These are phyloP conservation scores for Anthopleura sola DNA, from an alignment of 64 coral and sea anemone species.

Conservation along the genomic window DNA sequence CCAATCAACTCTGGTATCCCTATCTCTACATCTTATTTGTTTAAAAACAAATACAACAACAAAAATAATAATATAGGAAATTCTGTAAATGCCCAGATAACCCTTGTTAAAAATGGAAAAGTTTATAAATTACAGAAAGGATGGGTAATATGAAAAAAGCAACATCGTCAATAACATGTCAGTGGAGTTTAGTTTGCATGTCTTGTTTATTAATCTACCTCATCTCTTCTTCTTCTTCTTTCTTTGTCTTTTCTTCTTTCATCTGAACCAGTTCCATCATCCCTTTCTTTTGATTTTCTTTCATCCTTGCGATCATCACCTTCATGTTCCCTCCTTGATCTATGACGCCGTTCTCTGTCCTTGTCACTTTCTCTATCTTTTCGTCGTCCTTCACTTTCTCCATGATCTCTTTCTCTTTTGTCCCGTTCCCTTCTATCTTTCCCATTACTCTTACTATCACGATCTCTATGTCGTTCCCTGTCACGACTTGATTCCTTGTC, in stretches of 20 bases:
- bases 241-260: slow-evolving; percentile 39
- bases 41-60: too few relatives aligned
- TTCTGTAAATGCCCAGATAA: too few relatives aligned
- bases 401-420: slow-evolving; percentile 1
- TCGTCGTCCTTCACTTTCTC: slow-evolving; percentile 4
- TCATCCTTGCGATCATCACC: slow-evolving; percentile 25
- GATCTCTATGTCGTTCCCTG: slow-evolving; percentile 21
- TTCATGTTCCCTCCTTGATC: slow-evolving; percentile 25
- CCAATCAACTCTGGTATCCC: too few relatives aligned
- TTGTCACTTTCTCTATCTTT: slow-evolving; percentile 21
- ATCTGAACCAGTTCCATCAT: slow-evolving; percentile 6
- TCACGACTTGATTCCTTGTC: slow-evolving; percentile 15
- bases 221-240: background rate
- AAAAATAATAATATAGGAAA: too few relatives aligned
- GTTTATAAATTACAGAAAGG: too few relatives aligned
- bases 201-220: too few relatives aligned
- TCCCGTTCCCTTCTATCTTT: background rate
- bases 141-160: too few relatives aligned
- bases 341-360: background rate
- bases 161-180: too few relatives aligned
- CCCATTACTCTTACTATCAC: background rate
- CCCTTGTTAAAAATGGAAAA: too few relatives aligned
- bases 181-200: too few relatives aligned
- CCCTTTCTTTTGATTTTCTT: slow-evolving; percentile 30
- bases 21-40: too few relatives aligned